Conservation (phyloP, 2,888 invertebrate genomes). For the Biston stratarius region DNA sequence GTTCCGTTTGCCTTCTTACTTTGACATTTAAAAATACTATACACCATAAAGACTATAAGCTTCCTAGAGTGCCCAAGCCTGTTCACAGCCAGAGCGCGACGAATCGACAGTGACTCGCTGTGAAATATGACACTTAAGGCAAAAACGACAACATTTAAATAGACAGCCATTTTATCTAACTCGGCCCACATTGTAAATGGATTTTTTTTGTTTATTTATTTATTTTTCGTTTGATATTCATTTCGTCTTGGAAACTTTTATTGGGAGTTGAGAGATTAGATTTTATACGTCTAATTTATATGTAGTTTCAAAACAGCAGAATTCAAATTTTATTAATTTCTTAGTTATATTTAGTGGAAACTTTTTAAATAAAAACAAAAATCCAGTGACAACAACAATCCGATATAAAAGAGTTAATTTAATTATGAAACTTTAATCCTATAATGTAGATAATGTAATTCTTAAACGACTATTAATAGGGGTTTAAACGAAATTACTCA, state of each 20-base stretch:
- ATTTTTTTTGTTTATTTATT: neutral
- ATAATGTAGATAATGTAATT: too few species aligned
- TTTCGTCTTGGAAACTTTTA: conserved; percentile 13
- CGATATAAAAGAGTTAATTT: too few species aligned
- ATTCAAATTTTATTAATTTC: too few species aligned
- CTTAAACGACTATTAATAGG: too few species aligned
- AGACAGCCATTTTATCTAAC: conserved; percentile 28
- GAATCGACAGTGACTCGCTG: conserved; percentile 5
- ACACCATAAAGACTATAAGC: neutral
- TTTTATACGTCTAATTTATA: conserved; percentile 2
- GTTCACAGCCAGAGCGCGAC: conserved; percentile 12
- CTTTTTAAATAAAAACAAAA: too few species aligned
- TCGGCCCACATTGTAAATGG: conserved; percentile 22
- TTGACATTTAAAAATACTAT: too few species aligned
- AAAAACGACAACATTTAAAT: conserved; percentile 23
- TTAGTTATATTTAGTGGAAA: too few species aligned
- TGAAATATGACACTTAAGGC: conserved; percentile 26
- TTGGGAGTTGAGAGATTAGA: conserved; percentile 2
- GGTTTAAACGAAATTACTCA: too few species aligned
- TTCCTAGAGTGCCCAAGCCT: conserved; percentile 7
- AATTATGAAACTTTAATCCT: too few species aligned
- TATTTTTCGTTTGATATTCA: conserved; percentile 9
- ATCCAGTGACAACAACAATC: too few species aligned
- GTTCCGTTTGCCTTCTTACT: too few species aligned
- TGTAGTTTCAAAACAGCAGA: neutral